Evolutionary conservation across 2,113 vertebrate genomes (phyloP).

Genomic region (Cebidichthys violaceus): DNA sequence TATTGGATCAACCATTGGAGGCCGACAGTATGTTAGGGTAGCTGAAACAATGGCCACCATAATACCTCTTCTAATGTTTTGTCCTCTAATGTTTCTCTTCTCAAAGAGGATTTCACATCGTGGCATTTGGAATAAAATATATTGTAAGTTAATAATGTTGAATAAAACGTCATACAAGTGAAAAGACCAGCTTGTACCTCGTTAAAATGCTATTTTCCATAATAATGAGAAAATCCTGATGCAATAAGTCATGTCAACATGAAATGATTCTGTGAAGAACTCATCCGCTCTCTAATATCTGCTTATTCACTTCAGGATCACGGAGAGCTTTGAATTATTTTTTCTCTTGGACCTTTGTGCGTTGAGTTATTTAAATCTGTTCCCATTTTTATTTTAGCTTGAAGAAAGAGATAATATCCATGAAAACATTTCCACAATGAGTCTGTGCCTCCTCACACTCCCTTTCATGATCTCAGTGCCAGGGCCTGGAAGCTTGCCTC

Average conservation of each 20-base stretch:
- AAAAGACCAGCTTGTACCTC: background rate
- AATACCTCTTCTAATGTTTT: no score
- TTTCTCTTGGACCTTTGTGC: background rate
- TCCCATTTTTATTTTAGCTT: background rate
- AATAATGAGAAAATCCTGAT: background rate
- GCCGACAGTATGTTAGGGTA: background rate
- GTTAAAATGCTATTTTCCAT: background rate
- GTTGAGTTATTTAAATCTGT: background rate
- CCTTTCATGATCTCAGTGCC: background rate
- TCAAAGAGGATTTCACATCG: background rate
- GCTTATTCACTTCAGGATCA: background rate
- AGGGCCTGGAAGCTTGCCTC: constrained; percentile 16
- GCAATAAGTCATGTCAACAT: background rate
- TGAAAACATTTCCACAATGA: constrained; percentile 1
- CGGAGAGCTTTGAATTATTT: background rate
- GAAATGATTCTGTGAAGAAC: background rate
- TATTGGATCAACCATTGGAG: background rate
- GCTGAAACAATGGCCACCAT: background rate
- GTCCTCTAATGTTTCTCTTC: no score
- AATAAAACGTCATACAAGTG: background rate
- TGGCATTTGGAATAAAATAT: background rate
- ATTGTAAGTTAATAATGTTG: background rate
- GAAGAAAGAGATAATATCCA: background rate
- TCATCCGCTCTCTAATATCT: background rate
- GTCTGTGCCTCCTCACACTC: constrained; percentile 4